Evolutionary conservation across 1,140 invertebrate species (phyloP).

Genomic region (Probaryconus sp.): DNA sequence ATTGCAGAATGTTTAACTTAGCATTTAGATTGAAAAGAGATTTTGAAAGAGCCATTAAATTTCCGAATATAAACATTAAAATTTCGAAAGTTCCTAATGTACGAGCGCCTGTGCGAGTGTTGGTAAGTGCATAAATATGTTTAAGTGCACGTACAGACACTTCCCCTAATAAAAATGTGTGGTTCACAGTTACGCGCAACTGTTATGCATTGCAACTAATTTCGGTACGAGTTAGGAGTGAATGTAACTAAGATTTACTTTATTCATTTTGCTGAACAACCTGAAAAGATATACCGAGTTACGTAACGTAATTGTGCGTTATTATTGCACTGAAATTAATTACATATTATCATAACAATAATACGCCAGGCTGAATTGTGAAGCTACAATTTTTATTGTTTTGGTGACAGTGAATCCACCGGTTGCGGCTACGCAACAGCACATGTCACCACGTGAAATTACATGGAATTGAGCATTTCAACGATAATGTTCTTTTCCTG

Average conservation of each 20-base stretch:
- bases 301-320: constrained; percentile 44
- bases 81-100: no score
- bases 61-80: no score
- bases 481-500: not conserved
- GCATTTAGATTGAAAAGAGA: no score
- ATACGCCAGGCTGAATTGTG: constrained; percentile 23
- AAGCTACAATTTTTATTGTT: constrained; percentile 51
- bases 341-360: constrained; percentile 54
- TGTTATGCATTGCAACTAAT: no score
- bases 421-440: not conserved
- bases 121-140: no score
- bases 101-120: no score
- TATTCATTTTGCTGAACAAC: constrained; percentile 34
- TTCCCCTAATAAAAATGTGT: no score
- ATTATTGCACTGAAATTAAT: constrained; percentile 44
- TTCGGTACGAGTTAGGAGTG: constrained; percentile 2
- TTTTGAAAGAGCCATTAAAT: no score
- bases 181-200: no score
- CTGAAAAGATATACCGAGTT: constrained; percentile 39
- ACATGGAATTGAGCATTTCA: constrained; percentile 45
- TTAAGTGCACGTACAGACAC: no score
- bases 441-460: constrained; percentile 32
- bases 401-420: constrained; percentile 23
- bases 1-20: no score
- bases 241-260: constrained; percentile 28